Evolutionary conservation across 2,888 invertebrate species (phyloP), one percentile per base, ranked within the genome.

Genomic region (Cryptus viduatorius): DNA sequence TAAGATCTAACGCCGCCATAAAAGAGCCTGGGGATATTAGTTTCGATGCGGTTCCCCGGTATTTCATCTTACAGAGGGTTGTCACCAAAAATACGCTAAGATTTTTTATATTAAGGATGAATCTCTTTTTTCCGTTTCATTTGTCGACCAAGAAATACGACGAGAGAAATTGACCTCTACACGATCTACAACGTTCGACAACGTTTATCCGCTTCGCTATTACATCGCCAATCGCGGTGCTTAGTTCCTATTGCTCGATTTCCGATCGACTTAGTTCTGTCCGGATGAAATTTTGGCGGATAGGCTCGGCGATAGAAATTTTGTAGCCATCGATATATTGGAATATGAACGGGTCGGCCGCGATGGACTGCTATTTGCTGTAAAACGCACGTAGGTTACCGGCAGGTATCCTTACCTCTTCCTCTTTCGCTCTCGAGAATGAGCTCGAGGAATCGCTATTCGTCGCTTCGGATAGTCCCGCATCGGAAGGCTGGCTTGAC

Each of bases 261-360:
- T 16, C 19, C n/a, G 44, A 65, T 65, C 44, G 42, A 10, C 7
- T 42, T 7, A 16, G 42, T 16, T 65, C 44, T 8, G 16, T 14
- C 8, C 19, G 44, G 0, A n/a, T 19, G 16, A 65, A 65, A 3
- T 3, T 64, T 61, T 75, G 75, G 14, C 19, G 12, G 8, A 44
- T 24, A 8, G 14, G 29, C 19, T 12, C 64, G 12, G 42, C 19
- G 75, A 82, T 76, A 5, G 19, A 16, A 8, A 82, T 76, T 82
- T 76, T 69, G 44, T 76, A 76, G 1, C 69, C 69, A 7, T 61
- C 19, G 12, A 81, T 53, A 8, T 65, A 67, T 19, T 68, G 46
- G 31, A 69, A 10, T 8, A 65, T 44, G 16, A 44, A 65, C 29
- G 7, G 24, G 29, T 59, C 59, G 3, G 24, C 5, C 8, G 59